These are phyloP conservation scores for Oreortyx pictus DNA, from an alignment of 2,797 vertebrate species.

Conservation along the genomic window DNA sequence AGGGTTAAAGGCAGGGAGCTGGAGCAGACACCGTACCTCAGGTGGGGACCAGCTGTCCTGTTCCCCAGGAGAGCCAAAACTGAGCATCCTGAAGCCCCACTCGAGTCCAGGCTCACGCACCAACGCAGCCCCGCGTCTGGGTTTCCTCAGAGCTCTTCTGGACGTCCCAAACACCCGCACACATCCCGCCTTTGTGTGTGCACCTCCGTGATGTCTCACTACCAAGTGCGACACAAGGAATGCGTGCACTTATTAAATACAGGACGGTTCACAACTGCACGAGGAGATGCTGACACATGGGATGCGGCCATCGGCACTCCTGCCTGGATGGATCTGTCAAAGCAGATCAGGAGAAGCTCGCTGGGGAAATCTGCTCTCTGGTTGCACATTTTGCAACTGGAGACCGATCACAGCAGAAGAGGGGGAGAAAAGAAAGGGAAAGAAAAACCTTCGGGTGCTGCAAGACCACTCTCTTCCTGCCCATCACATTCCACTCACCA, in stretches of 20 bases:
- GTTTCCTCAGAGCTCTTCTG: not conserved
- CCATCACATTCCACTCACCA: not conserved
- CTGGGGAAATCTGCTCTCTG: not conserved
- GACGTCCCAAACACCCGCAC: not conserved
- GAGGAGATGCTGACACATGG: not conserved
- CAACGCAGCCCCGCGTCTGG: fast-evolving
- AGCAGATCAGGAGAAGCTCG: constrained; percentile 28
- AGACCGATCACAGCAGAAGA: not conserved
- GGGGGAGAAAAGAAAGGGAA: not conserved
- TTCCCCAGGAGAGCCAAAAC: not conserved
- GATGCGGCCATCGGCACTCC: not conserved
- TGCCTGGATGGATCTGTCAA: constrained; percentile 61
- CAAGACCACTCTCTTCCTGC: not conserved
- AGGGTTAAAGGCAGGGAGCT: constrained; percentile 51
- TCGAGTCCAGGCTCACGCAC: not conserved
- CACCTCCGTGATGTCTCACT: not conserved
- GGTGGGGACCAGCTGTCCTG: fast-evolving
- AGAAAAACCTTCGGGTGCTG: not conserved
- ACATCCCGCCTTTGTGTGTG: not conserved
- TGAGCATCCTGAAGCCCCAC: not conserved
- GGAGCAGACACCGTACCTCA: not conserved
- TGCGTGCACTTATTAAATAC: not conserved
- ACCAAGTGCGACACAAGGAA: not conserved
- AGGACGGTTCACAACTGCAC: not conserved
- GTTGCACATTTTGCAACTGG: constrained; percentile 21